A percentile compares a stretch with the other conserved stretches of the same genome.
These are phyloP conservation scores for Parotocinclus haroldoi DNA, from an alignment of 2,797 vertebrate species.

Conservation along the genomic window DNA sequence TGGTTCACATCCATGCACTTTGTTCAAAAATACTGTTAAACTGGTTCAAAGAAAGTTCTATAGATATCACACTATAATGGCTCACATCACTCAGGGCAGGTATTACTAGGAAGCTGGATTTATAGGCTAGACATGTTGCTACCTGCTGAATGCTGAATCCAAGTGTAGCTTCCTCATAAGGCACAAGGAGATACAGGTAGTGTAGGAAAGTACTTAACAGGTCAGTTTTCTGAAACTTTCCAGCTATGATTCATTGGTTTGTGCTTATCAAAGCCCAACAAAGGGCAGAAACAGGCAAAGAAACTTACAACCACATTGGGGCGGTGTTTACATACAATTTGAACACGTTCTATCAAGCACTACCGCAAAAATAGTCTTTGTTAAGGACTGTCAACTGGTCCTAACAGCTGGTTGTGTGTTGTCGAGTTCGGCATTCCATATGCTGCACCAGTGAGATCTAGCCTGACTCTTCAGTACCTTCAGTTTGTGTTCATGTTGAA, in stretches of 20 bases:
- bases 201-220: neutral
- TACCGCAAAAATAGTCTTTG: conserved; percentile 9
- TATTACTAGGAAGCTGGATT: conserved; percentile 3
- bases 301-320: neutral
- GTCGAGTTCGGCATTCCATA: neutral
- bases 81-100: neutral
- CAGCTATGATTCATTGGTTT: neutral
- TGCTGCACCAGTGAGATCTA: conserved; percentile 1
- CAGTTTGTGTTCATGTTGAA: neutral
- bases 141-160: conserved; percentile 2
- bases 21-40: conserved; percentile 47
- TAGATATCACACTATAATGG: conserved; percentile 8
- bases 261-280: conserved; percentile 12
- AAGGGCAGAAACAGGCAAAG: conserved; percentile 1
- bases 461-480: neutral
- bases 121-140: neutral
- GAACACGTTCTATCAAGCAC: neutral
- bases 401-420: neutral
- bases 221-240: neutral
- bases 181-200: conserved; percentile 17
- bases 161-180: conserved; percentile 9
- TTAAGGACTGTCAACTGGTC: conserved; percentile 5
- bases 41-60: conserved; percentile 5
- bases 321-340: neutral
- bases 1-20: conserved; percentile 25